Evolutionary conservation across 1,140 invertebrate genomes (phyloP), one percentile per base, ranked within the genome.

Genomic region (Drosophila busckii): DNA sequence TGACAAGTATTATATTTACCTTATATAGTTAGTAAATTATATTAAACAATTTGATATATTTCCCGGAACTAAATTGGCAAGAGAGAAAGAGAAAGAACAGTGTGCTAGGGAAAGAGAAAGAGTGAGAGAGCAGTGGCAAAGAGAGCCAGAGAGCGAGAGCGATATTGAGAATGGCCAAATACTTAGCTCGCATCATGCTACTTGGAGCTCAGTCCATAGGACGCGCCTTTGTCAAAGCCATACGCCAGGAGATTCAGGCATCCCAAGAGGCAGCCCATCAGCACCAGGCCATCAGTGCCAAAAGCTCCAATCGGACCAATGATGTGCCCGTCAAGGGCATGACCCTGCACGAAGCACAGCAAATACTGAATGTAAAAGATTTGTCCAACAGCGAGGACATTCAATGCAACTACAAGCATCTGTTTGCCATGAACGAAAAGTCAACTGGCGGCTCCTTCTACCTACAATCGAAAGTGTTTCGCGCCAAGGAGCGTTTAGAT

Each of bases 371-470:
- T 10, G 13, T 78, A 0, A 32, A 52, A 29, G 49, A 71, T 7
- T 26, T 78, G 2, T 12, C 13, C 1, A 59, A 73, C 29, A 26
- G 32, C 0, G 49, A 37, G 3, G 41, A 44, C 5, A 80, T 78
- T 4, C 56, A 55, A 2, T 7, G 8, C 5, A 62, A 64, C 7
- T 78, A 94, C 86, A 92, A 97, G 50, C 93, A 94, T 86, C 89
- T 99, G 20, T 98, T 99, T 89, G 90, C 91, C 52, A 92, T 92
- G 0, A 99, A 99, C 86, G 96, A 98, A 28, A 97, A 96, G 88
- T 65, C 90, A 1, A 94, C 94, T 89, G 96, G 97, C 19, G 97
- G 97, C 9, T 97, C 96, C 0, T 96, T 99, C 85, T 99, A 99
- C 88, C 78, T 99, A 16, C 97, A 99, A 88, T 98, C 97, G 3